Evolutionary conservation across 2,888 invertebrate species (phyloP).

Genomic region (Limnephilus rhombicus): DNA sequence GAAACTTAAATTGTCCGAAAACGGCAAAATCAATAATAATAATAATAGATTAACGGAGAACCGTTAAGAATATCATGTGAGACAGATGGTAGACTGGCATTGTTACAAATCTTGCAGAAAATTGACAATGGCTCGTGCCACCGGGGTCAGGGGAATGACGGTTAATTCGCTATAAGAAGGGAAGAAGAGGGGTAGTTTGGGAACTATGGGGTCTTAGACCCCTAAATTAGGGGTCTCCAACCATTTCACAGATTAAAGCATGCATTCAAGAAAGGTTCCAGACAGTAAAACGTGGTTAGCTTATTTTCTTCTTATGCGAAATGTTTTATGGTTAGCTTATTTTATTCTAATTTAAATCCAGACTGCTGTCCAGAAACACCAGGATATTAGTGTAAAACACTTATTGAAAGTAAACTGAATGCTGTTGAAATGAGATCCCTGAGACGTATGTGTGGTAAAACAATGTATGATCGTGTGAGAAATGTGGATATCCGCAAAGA

Average conservation of each 20-base stretch:
- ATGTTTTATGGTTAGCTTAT: no score
- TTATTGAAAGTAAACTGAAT: no score
- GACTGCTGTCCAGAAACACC: no score
- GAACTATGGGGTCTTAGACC: slow-evolving; percentile 3
- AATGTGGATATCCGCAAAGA: no score
- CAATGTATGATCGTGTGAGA: no score
- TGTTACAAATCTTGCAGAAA: slow-evolving; percentile 48
- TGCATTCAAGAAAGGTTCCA: background rate
- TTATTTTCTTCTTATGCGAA: no score
- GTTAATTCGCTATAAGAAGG: slow-evolving; percentile 32
- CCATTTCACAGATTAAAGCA: background rate
- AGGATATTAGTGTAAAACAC: no score
- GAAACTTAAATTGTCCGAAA: slow-evolving; percentile 24
- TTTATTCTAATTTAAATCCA: no score
- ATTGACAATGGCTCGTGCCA: slow-evolving; percentile 54
- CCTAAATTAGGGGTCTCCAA: background rate
- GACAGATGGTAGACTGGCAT: slow-evolving; percentile 46
- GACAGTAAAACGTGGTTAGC: background rate
- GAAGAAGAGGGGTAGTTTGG: slow-evolving; percentile 9
- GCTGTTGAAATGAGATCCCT: no score
- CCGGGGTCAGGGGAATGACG: slow-evolving; percentile 38
- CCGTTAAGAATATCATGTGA: slow-evolving; percentile 28
- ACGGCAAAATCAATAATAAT: background rate
- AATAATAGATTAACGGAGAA: slow-evolving; percentile 13
- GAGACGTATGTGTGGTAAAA: no score